Evolutionary conservation across 2,888 invertebrate genomes (phyloP), one percentile per base, ranked within the genome.

Genomic region (Melieria omissa): DNA sequence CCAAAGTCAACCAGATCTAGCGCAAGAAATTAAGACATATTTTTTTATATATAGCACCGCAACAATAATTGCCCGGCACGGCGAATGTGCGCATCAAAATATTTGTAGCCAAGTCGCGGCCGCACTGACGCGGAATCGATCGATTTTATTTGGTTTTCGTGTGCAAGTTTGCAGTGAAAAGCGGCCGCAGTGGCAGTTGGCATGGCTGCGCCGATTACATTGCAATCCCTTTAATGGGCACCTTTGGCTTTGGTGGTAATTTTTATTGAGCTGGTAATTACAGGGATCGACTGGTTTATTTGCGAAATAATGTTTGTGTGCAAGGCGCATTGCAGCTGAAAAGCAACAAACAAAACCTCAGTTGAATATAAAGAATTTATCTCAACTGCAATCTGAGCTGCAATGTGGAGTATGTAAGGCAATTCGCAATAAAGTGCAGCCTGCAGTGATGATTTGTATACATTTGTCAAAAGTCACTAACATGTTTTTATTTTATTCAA

Each of bases 241-340:
- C 79, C 79, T 79, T 77, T 68, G 60, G 60, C 29, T 73, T 67
- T 70, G 71, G 52, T 45, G 55, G 77, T 75, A 81, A 81, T 80
- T 81, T 78, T 81, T 81, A 81, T 80, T 73, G 75, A 76, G 61
- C 52, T 64, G 12, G 65, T 71, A 75, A 74, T 75, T 75, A 73
- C 63, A 73, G 55, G 55, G 60, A 52, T 60, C 60, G 61, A 61
- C 52, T 70, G 55, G 64, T 58, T 70, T 65, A 70, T 70, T 70
- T 70, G 66, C 45, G 63, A 73, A 66, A 73, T 70, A 58, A 73
- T 57, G 66, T 66, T 61, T 70, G 49, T 72, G 54, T 57, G n/a
- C 14, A 54, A 54, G 29, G 41, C 9, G 16, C 12, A 54, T 4
- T 54, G 52, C 55, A 16, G 2, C 29, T 29, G 29, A 29, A 29